phyloP scores from a whole-genome alignment of 2,113 vertebrate species.

The Amia ocellicauda region DNA sequence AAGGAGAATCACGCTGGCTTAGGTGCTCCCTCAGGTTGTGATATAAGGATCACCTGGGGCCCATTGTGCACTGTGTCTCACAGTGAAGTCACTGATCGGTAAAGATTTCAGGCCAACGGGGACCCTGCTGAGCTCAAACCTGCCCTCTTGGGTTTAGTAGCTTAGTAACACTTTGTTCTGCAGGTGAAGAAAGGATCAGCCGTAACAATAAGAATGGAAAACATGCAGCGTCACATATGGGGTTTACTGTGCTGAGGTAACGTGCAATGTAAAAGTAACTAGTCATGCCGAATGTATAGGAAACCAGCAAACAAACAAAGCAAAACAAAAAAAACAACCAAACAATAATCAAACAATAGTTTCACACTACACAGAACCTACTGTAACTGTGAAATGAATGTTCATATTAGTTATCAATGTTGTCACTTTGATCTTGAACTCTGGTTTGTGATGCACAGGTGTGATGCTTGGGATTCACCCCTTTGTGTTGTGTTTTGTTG shows the following conservation, averaged over 20 bases:
- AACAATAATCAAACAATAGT: too few relatives aligned
- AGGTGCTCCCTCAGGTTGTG: slow-evolving; percentile 21
- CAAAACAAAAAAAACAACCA: neutral
- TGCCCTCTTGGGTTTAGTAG: slow-evolving; percentile 17
- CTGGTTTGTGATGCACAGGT: slow-evolving; percentile 6
- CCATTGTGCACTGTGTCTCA: slow-evolving; percentile 7
- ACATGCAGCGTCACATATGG: slow-evolving; percentile 27
- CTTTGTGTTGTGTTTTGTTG: slow-evolving; percentile 19
- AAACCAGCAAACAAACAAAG: too few relatives aligned
- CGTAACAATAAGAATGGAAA: slow-evolving; percentile 40
- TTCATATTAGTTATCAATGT: slow-evolving; percentile 20
- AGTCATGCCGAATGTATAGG: slow-evolving; percentile 3
- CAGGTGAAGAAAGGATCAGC: slow-evolving; percentile 16
- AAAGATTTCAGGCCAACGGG: slow-evolving; percentile 18
- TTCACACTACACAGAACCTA: too few relatives aligned
- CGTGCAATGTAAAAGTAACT: too few relatives aligned
- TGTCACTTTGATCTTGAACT: slow-evolving; percentile 7
- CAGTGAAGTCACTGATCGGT: slow-evolving; percentile 8
- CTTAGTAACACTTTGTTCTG: slow-evolving; percentile 34
- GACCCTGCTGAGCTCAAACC: slow-evolving; percentile 11
- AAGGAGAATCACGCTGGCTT: slow-evolving; percentile 20
- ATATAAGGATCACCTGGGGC: slow-evolving; percentile 27
- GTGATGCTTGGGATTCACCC: neutral
- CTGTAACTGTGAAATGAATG: slow-evolving; percentile 28
- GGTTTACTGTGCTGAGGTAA: slow-evolving; percentile 24